A percentile compares a stretch with the other conserved stretches of the same genome.
Evolutionary conservation across 2,888 invertebrate genomes (phyloP).

Genomic region (Dicycla oo): DNA sequence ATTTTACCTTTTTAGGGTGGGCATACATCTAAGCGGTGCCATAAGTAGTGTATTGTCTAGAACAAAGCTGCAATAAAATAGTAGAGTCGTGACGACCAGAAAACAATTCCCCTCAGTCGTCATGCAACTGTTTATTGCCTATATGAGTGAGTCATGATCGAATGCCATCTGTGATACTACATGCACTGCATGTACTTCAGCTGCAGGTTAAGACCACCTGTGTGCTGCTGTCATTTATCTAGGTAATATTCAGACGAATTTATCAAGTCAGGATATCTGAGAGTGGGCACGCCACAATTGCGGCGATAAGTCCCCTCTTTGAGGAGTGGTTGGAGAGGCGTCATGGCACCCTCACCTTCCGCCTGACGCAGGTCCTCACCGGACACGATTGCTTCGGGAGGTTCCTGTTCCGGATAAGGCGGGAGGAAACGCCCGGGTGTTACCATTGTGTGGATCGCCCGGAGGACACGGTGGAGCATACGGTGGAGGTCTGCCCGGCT

Average conservation of each 20-base stretch:
- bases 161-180: conserved; percentile 41
- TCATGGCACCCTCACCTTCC: too few species aligned
- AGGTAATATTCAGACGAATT: conserved; percentile 12
- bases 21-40: conserved; percentile 36
- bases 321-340: too few species aligned
- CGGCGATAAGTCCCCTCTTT: too few species aligned
- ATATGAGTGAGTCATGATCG: conserved; percentile 22
- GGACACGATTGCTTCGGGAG: too few species aligned
- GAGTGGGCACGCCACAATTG: too few species aligned
- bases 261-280: background rate
- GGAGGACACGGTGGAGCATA: too few species aligned
- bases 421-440: too few species aligned
- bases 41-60: conserved; percentile 32
- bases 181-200: background rate
- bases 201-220: conserved; percentile 1
- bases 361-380: too few species aligned
- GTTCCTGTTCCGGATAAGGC: too few species aligned
- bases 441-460: too few species aligned
- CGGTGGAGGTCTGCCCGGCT: too few species aligned
- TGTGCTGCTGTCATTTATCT: background rate
- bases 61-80: conserved; percentile 40
- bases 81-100: conserved; percentile 39
- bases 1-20: conserved; percentile 20
- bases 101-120: conserved; percentile 46
- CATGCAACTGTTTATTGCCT: conserved; percentile 30